Evolutionary conservation across 2,113 vertebrate genomes (phyloP).

Genomic region (Tachysurus fulvidraco): DNA sequence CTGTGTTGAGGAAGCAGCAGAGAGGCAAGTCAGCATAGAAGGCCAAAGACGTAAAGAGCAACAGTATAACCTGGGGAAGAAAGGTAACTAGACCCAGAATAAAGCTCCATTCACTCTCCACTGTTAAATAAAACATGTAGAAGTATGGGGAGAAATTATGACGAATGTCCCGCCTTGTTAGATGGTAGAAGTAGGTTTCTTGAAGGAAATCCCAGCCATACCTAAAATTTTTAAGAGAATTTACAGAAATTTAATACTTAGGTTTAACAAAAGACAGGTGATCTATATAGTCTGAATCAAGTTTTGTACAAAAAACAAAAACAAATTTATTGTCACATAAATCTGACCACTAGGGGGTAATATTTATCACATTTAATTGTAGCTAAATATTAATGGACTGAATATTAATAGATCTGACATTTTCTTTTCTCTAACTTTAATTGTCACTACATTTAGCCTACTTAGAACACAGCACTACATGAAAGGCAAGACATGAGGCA

Average conservation of each 20-base stretch:
- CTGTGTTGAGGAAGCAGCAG: conserved; percentile 89
- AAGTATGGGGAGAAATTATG: conserved; percentile 98
- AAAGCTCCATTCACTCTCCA: conserved; percentile 82
- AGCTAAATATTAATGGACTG: neutral
- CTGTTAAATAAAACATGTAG: conserved; percentile 92
- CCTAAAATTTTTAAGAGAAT: conserved; percentile 52
- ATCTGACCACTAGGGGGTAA: neutral
- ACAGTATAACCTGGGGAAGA: conserved; percentile 82
- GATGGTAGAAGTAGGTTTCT: conserved; percentile 90
- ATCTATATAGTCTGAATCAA: neutral
- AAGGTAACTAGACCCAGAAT: conserved; percentile 82
- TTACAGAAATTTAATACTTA: neutral
- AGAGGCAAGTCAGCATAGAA: conserved; percentile 84
- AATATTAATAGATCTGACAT: neutral
- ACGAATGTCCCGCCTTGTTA: conserved; percentile 88
- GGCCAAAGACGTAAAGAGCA: conserved; percentile 74
- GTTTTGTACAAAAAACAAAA: neutral
- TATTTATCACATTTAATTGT: neutral
- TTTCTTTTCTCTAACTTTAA: neutral
- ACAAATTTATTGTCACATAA: neutral
- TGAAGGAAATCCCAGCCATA: conserved; percentile 90
- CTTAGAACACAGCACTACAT: neutral
- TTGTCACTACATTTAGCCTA: neutral
- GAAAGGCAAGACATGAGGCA: neutral
- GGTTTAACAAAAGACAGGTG: neutral